A percentile compares a stretch with the other conserved stretches of the same genome.
Conservation (phyloP, 2,888 invertebrate species). For the Blastobasis adustella region DNA sequence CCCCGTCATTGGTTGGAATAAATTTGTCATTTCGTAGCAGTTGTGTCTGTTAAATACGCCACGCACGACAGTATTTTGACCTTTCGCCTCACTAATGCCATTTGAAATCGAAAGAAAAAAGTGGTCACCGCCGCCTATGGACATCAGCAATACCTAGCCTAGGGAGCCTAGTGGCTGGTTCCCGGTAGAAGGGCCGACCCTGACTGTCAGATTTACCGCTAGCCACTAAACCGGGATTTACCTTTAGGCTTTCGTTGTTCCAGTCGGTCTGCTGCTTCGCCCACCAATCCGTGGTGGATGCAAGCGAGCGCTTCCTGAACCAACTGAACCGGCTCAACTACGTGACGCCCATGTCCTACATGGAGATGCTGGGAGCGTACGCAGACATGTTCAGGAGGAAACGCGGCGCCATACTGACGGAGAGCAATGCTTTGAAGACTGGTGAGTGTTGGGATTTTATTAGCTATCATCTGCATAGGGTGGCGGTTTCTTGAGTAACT, state of each 20-base stretch:
- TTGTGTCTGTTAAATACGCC: too few relatives aligned
- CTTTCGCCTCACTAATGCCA: too few relatives aligned
- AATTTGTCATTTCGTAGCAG: too few relatives aligned
- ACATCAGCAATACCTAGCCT: too few relatives aligned
- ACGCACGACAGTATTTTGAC: too few relatives aligned
- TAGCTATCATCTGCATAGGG: too few relatives aligned
- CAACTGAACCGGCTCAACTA: slow-evolving; percentile 87
- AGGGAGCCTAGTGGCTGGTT: too few relatives aligned
- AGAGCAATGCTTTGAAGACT: slow-evolving; percentile 74
- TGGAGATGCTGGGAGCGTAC: slow-evolving; percentile 88
- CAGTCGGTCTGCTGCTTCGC: slow-evolving; percentile 62
- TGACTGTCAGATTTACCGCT: neutral
- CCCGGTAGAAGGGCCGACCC: too few relatives aligned
- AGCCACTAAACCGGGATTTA: neutral
- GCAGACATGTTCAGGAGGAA: slow-evolving; percentile 83
- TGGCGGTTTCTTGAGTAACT: too few relatives aligned
- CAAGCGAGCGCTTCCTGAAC: slow-evolving; percentile 79
- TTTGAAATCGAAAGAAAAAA: too few relatives aligned
- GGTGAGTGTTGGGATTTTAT: slow-evolving; percentile 44
- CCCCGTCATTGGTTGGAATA: too few relatives aligned
- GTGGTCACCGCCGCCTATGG: too few relatives aligned
- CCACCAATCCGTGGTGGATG: slow-evolving; percentile 84
- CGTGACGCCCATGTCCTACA: slow-evolving; percentile 92
- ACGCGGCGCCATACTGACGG: slow-evolving; percentile 69
- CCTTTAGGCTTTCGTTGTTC: neutral